Evolutionary conservation across 2,888 invertebrate genomes (phyloP), one percentile per base, ranked within the genome.

Genomic region (Pristionchus entomophagus): DNA sequence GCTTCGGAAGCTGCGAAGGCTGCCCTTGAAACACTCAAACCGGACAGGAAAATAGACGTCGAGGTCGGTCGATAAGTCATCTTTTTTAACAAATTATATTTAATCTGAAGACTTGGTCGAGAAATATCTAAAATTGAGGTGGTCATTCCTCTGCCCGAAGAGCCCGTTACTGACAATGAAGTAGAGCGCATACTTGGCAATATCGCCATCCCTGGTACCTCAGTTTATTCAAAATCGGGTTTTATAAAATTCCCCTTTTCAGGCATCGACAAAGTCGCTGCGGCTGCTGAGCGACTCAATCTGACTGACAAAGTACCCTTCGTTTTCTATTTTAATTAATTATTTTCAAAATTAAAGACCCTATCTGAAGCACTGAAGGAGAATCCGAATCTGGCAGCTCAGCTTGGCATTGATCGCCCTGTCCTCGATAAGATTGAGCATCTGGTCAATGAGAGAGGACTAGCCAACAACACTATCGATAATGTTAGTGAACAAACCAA

Each of bases 11-110:
- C 17, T 0, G 51, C 51, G 14, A 80, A 51, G 32, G 35, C 29
- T 17, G 78, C 49, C 0, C 49, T 80, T 6, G 51, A 32, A 22
- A 51, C 78, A 22, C 51, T 80, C 32, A 80, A 80, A 32, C 78
- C 78, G n/a, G 35, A 80, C 32, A 19, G 41, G 29, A 80, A 80
- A 41, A 80, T 80, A 29, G 78, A 80, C 17, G 78, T 53, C n/a
- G 51, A 51, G 32, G 51, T 80, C 2, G 10, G 29, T 32, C 35
- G 32, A 35, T 65, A 35, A 32, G 4, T 29, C 56, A 22, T 17
- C 8, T 22, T 56, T 5, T 17, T 56, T 22, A 8, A 56, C 5
- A 5, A 56, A 56, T 56, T 65, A 65, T 12, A 12, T 65, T 17
- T 65, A 45, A 45, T 45, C 6, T 45, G 14, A 45, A 45, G 45